Evolutionary conservation across 2,888 invertebrate genomes (phyloP).

Genomic region (Agrotis puta): DNA sequence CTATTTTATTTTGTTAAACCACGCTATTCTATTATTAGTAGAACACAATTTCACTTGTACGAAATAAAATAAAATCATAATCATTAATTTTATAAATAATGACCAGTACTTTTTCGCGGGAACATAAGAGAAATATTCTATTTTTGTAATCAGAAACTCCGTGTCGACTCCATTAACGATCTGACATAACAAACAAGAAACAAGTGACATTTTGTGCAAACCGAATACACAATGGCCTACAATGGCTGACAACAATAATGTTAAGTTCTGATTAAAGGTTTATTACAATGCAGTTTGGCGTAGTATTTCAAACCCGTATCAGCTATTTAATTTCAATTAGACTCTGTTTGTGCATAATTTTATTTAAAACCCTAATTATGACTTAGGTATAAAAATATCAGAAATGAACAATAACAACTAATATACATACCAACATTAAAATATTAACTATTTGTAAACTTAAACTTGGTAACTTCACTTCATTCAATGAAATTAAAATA

Average conservation of each 20-base stretch:
- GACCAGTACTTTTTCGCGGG: conserved; percentile 3
- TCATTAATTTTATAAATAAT: not conserved
- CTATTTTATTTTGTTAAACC: not conserved
- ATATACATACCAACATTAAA: too few relatives aligned
- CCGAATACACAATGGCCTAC: conserved; percentile 8
- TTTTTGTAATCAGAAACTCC: not conserved
- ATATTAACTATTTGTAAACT: too few relatives aligned
- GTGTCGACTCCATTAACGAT: not conserved
- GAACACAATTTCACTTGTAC: conserved; percentile 1
- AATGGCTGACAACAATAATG: not conserved
- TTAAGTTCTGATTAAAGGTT: not conserved
- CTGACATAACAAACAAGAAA: not conserved
- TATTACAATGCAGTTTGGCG: not conserved
- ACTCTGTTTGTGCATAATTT: not conserved
- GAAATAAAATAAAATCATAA: not conserved
- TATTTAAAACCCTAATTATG: not conserved
- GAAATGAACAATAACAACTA: not conserved
- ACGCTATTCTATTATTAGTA: not conserved
- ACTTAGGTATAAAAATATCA: not conserved
- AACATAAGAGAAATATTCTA: not conserved
- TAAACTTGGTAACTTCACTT: too few relatives aligned
- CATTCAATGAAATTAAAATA: too few relatives aligned
- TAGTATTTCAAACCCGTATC: not conserved
- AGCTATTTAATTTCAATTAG: not conserved
- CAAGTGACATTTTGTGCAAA: conserved; percentile 2